Conservation (phyloP, 2,113 vertebrate species). For the Motacilla tschutschensis region DNA sequence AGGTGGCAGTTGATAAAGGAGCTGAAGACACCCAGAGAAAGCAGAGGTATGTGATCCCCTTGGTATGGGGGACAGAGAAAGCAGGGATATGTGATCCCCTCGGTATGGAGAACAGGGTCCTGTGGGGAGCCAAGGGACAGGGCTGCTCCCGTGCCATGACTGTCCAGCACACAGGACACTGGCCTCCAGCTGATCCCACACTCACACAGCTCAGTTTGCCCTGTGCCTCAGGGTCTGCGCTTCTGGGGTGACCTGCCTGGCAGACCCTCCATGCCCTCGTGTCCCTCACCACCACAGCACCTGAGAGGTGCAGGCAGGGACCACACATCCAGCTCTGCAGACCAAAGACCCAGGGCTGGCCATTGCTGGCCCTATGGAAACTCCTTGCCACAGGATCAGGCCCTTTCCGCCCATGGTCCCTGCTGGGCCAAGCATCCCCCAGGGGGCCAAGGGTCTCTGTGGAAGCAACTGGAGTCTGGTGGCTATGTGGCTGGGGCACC, state of each 20-base stretch:
- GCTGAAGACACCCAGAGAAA: not conserved
- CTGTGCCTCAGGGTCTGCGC: accelerated
- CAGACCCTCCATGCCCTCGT: accelerated
- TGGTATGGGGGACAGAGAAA: not conserved
- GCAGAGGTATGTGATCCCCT: not conserved
- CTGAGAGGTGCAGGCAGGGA: not conserved
- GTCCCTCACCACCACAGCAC: accelerated
- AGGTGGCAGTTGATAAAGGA: not conserved
- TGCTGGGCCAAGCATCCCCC: not conserved
- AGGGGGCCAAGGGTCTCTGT: not conserved
- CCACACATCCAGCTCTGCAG: not conserved
- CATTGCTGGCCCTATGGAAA: not conserved
- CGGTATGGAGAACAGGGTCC: not conserved
- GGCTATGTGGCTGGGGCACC: not conserved
- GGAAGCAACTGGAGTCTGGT: not conserved
- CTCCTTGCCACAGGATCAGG: not conserved
- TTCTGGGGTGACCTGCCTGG: not conserved
- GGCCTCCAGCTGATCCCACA: not conserved
- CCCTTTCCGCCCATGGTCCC: not conserved
- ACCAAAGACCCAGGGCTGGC: not conserved
- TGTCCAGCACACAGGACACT: not conserved
- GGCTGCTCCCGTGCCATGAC: not conserved
- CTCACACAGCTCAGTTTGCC: not conserved
- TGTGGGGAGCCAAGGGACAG: not conserved
- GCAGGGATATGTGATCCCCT: not conserved